Evolutionary conservation across 2,888 invertebrate species (phyloP).

Genomic region (Bombyx huttoni): DNA sequence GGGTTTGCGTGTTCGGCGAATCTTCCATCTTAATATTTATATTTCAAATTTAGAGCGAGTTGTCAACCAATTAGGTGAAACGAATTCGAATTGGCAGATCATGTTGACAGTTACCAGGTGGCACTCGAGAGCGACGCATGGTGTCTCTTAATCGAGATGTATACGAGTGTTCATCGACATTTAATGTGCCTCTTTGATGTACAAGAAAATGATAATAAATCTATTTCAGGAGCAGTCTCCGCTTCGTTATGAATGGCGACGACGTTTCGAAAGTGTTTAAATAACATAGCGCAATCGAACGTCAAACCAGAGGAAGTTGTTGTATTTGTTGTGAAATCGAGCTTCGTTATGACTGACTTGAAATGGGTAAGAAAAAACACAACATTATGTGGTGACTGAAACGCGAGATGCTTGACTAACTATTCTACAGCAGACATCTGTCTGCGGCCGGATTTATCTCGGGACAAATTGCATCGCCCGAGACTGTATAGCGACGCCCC

Average conservation of each 20-base stretch:
- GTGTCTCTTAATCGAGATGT: conserved; percentile 38
- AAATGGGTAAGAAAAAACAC: neutral
- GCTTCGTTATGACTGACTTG: neutral
- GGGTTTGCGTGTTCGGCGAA: neutral
- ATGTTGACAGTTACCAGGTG: conserved; percentile 59
- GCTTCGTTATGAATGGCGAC: conserved; percentile 23
- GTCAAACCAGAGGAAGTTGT: conserved; percentile 17
- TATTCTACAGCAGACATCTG: conserved; percentile 47
- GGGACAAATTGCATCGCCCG: conserved; percentile 56
- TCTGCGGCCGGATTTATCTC: conserved; percentile 59
- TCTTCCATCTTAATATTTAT: conserved; percentile 31
- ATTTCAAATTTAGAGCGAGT: conserved; percentile 48
- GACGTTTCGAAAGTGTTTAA: conserved; percentile 33
- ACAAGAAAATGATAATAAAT: conserved; percentile 51
- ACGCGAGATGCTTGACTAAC: conserved; percentile 31
- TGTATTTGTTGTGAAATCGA: neutral
- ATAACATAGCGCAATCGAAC: conserved; percentile 34
- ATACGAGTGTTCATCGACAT: conserved; percentile 39
- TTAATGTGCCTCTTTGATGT: conserved; percentile 63
- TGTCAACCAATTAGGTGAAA: conserved; percentile 50
- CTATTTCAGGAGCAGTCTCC: conserved; percentile 32
- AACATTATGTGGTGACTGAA: conserved; percentile 15
- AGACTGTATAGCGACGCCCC: conserved; percentile 19
- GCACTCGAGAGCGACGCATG: conserved; percentile 23
- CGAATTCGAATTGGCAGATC: conserved; percentile 54